phyloP scores from a whole-genome alignment of 2,797 vertebrate genomes.

The Taenioides sp. region DNA sequence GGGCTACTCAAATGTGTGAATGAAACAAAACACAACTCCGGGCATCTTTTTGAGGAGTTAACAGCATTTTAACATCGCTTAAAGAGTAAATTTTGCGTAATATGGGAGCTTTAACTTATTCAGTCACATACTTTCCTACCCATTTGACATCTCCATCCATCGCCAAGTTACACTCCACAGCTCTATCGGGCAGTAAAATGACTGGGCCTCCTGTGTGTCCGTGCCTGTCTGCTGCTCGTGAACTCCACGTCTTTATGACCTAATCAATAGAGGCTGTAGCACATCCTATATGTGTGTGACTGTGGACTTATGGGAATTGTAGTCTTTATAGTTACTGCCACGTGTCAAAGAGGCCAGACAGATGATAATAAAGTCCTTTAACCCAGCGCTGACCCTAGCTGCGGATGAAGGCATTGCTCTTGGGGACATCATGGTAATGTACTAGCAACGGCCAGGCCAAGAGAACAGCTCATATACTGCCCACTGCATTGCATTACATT shows the following conservation, averaged over 20 bases:
- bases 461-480: constrained; percentile 20
- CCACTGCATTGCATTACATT: constrained; percentile 5
- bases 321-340: constrained; percentile 43
- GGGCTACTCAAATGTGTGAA: no score
- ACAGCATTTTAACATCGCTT: no score
- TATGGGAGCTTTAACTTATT: no score
- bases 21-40: no score
- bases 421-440: constrained; percentile 38
- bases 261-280: constrained; percentile 48
- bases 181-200: constrained; percentile 8
- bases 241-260: constrained; percentile 41
- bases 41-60: no score
- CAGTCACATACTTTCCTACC: no score
- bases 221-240: constrained; percentile 29
- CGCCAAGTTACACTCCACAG: not conserved
- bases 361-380: constrained; percentile 51
- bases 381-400: constrained; percentile 50
- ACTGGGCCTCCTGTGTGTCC: constrained; percentile 10
- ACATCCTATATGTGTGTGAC: constrained; percentile 13
- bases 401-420: constrained; percentile 35
- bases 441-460: constrained; percentile 23
- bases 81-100: no score
- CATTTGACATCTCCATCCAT: no score
- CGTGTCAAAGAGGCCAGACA: constrained; percentile 22
- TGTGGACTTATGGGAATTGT: constrained; percentile 48